Evolutionary conservation across 1,140 invertebrate species (phyloP), one percentile per base, ranked within the genome.

Genomic region (Zaprionus lachaisei): DNA sequence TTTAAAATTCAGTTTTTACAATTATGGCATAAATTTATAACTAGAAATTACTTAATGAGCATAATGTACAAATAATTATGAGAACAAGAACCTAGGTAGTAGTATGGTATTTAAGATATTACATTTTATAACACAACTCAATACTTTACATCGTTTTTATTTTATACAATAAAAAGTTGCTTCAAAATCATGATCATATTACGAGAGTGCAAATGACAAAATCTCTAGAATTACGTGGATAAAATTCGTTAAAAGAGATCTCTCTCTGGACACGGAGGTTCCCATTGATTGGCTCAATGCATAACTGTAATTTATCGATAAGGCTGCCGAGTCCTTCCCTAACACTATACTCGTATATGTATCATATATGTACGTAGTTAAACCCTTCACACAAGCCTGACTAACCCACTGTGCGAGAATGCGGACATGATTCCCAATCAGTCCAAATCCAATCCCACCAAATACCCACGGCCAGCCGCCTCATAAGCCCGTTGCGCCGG

Each of bases 401-500:
- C 67, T 70, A 62, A 70, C 15, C 20, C 22, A 62, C 57, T 51
- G n/a, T 17, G 20, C 17, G 44, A 38, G 14, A 41, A 61, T 34
- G 54, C 44, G 24, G 54, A 20, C 62, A n/a, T 57, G 61, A 60
- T 77, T 72, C 70, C 55, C 24, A 66, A 66, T n/a, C 49, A 28
- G 22, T 31, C 60, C 83, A 0, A 7, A 38, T n/a, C 7, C 41
- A 9, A 9, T 17, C 41, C 6, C 57, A 34, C 3, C 9, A 34
- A 34, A 34, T 54, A 69, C 54, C 57, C 15, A 57, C 24, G 51
- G 24, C 51, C 49, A 49, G 56, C 4, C 4, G 64, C 63, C 79
- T 92, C 91, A 93, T 92, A 92, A 91, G 6, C 92, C 91, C 6
- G 92, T 92, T 44, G 92, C 92, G 20, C 91, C 91, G 14, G 92